Conservation (phyloP, 2,797 vertebrate species). For the Loris lydekkerianus region DNA sequence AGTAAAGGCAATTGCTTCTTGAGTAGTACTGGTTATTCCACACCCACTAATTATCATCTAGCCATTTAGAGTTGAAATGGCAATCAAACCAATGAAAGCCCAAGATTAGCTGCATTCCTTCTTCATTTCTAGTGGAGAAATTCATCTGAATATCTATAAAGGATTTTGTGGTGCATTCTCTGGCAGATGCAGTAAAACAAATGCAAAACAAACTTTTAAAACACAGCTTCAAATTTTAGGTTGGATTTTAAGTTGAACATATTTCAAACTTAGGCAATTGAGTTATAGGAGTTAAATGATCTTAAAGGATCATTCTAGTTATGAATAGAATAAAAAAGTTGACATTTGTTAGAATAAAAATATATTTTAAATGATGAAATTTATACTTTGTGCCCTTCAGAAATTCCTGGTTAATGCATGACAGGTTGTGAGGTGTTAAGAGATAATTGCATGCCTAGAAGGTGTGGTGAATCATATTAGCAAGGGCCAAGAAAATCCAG, state of each 20-base stretch:
- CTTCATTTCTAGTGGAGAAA: constrained; percentile 67
- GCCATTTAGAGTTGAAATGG: constrained; percentile 80
- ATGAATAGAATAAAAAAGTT: constrained; percentile 61
- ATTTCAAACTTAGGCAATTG: constrained; percentile 61
- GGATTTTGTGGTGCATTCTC: constrained; percentile 36
- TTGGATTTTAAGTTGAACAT: constrained; percentile 63
- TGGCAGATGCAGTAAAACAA: constrained; percentile 76
- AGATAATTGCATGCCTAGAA: constrained; percentile 80
- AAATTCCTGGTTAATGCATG: constrained; percentile 52
- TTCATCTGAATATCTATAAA: constrained; percentile 80
- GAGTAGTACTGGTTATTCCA: constrained; percentile 73
- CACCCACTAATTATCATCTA: constrained; percentile 80
- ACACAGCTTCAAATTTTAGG: constrained; percentile 52
- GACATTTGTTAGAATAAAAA: constrained; percentile 67
- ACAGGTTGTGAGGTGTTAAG: constrained; percentile 73
- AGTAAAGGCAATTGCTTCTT: constrained; percentile 75
- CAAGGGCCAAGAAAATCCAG: constrained; percentile 68
- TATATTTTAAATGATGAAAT: constrained; percentile 59
- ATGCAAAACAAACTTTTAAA: constrained; percentile 62
- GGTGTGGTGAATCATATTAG: constrained; percentile 70
- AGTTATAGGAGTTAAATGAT: constrained; percentile 31
- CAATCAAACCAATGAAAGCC: constrained; percentile 82
- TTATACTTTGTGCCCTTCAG: constrained; percentile 12
- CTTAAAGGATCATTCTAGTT: constrained; percentile 55
- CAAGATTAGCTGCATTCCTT: constrained; percentile 74